phyloP scores from a whole-genome alignment of 2,113 vertebrate genomes.

The Centropristis striata region DNA sequence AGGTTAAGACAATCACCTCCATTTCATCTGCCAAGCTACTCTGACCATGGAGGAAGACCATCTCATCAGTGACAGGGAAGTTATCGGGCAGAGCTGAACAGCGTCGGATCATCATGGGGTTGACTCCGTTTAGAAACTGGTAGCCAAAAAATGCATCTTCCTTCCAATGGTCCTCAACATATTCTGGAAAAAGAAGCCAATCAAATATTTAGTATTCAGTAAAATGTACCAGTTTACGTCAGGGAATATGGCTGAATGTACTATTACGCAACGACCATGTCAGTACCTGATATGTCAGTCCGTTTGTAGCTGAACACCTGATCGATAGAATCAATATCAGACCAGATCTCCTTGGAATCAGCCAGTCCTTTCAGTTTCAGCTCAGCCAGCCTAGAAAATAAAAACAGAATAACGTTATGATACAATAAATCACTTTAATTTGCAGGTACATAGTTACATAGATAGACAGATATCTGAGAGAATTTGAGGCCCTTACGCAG shows the following conservation, averaged over 20 bases:
- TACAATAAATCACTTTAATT: not conserved
- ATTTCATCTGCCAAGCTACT: slow-evolving; percentile 86
- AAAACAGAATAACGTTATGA: not conserved
- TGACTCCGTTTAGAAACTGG: slow-evolving; percentile 92
- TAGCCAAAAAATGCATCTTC: slow-evolving; percentile 92
- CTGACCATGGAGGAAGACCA: slow-evolving; percentile 85
- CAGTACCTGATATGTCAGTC: slow-evolving; percentile 58
- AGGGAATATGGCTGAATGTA: no score
- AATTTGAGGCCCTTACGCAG: not conserved
- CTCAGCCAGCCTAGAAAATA: not conserved
- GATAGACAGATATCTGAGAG: not conserved
- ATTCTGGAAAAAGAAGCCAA: slow-evolving; percentile 56
- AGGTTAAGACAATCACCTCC: slow-evolving; percentile 80
- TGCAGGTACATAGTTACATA: not conserved
- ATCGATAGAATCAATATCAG: slow-evolving; percentile 38
- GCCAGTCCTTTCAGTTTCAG: slow-evolving; percentile 56
- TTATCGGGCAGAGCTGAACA: slow-evolving; percentile 87
- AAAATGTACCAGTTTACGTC: no score
- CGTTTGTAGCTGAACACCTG: slow-evolving; percentile 64
- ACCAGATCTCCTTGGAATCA: slow-evolving; percentile 41
- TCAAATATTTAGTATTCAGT: no score
- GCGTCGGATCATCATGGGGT: slow-evolving; percentile 89
- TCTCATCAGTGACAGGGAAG: slow-evolving; percentile 87
- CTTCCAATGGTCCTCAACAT: slow-evolving; percentile 83
- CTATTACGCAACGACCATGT: no score